Percentiles rank a stretch among this genome's conserved stretches.
Evolutionary conservation across 2,888 invertebrate species (phyloP).

Genomic region (Xestia sexstrigata): DNA sequence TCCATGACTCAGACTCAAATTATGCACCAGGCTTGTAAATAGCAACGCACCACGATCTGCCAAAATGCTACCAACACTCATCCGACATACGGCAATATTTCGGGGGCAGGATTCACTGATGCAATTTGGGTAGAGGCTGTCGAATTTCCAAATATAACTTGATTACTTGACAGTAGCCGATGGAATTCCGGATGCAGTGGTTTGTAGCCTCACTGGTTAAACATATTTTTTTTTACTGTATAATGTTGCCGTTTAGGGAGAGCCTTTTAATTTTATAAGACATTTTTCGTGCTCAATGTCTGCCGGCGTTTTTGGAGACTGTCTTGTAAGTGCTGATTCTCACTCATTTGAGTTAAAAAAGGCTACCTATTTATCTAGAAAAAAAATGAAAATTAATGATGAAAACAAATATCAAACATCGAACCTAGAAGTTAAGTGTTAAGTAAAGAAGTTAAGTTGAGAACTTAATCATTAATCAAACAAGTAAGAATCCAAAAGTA

Average conservation of each 20-base stretch:
- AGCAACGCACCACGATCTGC: background rate
- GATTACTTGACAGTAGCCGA: background rate
- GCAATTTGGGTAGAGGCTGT: too few relatives aligned
- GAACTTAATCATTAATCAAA: constrained; percentile 11
- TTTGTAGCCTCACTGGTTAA: too few relatives aligned
- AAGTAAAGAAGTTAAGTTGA: background rate
- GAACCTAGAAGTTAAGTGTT: background rate
- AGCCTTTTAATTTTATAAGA: background rate
- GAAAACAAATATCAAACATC: background rate
- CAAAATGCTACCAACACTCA: background rate
- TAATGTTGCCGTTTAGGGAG: background rate
- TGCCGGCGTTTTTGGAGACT: background rate
- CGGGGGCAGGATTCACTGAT: background rate
- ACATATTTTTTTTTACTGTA: background rate
- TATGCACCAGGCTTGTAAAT: background rate
- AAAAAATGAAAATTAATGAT: background rate
- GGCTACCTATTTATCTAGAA: background rate
- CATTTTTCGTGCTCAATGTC: too few relatives aligned
- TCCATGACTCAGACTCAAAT: too few relatives aligned
- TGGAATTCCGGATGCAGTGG: background rate
- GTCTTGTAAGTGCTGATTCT: too few relatives aligned
- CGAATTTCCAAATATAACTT: background rate
- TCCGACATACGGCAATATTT: background rate
- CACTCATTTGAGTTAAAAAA: background rate
- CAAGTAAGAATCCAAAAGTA: background rate